Conservation (phyloP, 2,113 vertebrate species). For the Bos javanicus region DNA sequence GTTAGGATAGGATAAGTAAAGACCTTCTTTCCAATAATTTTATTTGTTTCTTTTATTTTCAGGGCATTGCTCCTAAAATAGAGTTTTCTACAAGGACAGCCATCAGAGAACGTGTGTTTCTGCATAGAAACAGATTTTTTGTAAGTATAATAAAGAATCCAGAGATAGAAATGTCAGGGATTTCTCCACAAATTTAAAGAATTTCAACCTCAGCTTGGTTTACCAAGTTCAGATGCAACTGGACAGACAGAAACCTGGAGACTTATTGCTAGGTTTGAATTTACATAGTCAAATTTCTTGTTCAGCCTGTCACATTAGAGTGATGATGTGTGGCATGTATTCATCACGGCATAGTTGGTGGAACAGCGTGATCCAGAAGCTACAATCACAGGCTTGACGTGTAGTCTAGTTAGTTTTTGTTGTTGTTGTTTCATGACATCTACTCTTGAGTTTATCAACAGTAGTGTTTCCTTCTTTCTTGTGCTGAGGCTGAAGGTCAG, state of each 20-base stretch:
- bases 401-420: not conserved
- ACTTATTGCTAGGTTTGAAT: not conserved
- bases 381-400: not conserved
- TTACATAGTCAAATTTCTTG: not conserved
- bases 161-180: not conserved
- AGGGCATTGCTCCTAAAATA: constrained; percentile 87
- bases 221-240: not conserved
- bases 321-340: not conserved
- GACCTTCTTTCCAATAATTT: constrained; percentile 40
- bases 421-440: not conserved
- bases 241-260: not conserved
- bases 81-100: constrained; percentile 87
- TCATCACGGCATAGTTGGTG: not conserved
- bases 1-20: not conserved
- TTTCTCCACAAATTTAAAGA: not conserved
- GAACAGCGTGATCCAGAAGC: not conserved
- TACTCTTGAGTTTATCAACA: not conserved
- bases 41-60: constrained; percentile 38
- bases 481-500: not conserved
- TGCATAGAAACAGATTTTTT: constrained; percentile 65
- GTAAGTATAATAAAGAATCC: constrained; percentile 65
- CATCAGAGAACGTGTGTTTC: constrained; percentile 80
- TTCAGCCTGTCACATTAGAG: not conserved
- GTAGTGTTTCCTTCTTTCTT: not conserved
- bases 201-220: not conserved